Conservation (phyloP, 2,888 invertebrate genomes). For the Trachelus stipa region DNA sequence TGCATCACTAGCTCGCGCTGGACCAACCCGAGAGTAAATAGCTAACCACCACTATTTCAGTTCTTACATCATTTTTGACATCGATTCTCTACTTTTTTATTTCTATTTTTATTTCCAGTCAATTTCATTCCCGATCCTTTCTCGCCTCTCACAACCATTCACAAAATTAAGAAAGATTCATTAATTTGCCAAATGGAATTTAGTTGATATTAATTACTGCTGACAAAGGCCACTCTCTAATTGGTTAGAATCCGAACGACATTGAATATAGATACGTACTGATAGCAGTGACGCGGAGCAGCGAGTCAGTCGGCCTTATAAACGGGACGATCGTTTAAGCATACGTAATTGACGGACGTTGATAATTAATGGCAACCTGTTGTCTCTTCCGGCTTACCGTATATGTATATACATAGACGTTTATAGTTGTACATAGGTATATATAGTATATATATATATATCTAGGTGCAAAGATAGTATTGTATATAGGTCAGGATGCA, state of each 20-base stretch:
- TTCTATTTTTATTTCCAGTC: neutral
- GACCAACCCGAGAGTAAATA: neutral
- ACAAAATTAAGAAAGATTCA: neutral
- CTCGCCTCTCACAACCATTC: neutral
- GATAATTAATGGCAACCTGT: slow-evolving; percentile 46
- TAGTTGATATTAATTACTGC: neutral
- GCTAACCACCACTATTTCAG: neutral
- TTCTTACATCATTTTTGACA: neutral
- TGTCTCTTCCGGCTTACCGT: slow-evolving; percentile 25
- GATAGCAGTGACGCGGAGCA: slow-evolving; percentile 22
- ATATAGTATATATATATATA: neutral
- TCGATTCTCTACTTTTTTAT: neutral
- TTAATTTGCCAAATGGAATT: neutral
- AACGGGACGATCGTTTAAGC: slow-evolving; percentile 18
- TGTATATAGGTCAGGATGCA: neutral
- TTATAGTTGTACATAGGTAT: neutral
- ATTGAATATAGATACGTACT: neutral
- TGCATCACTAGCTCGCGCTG: neutral
- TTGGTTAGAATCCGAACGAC: neutral
- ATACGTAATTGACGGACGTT: slow-evolving; percentile 38
- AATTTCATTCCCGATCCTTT: neutral
- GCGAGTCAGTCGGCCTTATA: slow-evolving; percentile 12
- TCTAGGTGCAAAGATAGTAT: neutral
- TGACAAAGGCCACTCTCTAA: neutral
- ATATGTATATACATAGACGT: neutral